These are phyloP conservation scores for Pomatostomus ruficeps DNA, from an alignment of 2,113 vertebrate genomes.

Conservation along the genomic window DNA sequence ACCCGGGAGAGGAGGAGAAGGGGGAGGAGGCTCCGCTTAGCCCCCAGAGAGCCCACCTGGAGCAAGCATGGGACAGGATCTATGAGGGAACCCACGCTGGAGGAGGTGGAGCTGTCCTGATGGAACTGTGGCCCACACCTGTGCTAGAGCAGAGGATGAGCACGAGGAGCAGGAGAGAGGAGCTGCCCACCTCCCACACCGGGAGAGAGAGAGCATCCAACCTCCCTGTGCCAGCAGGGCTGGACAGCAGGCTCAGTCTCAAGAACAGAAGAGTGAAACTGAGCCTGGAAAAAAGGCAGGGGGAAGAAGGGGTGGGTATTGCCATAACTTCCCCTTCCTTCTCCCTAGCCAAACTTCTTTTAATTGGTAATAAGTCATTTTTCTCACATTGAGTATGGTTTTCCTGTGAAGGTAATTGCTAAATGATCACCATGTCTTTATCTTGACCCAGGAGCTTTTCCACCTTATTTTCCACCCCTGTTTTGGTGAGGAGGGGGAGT, in stretches of 20 bases:
- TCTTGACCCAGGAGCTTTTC: not conserved
- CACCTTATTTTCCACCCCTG: not conserved
- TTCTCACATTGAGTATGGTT: not conserved
- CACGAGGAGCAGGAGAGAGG: not conserved
- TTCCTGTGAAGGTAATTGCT: not conserved
- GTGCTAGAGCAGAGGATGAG: not conserved
- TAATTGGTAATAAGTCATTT: not conserved
- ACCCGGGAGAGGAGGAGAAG: accelerated
- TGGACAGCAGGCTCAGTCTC: not conserved
- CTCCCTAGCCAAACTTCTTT: not conserved
- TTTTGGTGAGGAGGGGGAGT: not conserved
- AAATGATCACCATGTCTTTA: not conserved
- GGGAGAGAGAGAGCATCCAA: not conserved
- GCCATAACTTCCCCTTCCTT: not conserved
- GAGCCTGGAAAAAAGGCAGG: not conserved
- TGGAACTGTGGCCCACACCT: not conserved
- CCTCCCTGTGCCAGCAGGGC: too few relatives aligned
- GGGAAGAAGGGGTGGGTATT: not conserved
- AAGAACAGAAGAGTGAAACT: not conserved
- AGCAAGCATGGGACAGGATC: not conserved
- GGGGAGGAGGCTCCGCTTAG: not conserved
- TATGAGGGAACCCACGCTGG: not conserved
- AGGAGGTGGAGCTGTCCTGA: not conserved
- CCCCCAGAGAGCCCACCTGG: not conserved
- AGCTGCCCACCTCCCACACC: not conserved